A percentile compares a stretch with the other conserved stretches of the same genome.
These are phyloP conservation scores for Phasia obesa DNA, from an alignment of 2,888 invertebrate genomes.

Conservation along the genomic window DNA sequence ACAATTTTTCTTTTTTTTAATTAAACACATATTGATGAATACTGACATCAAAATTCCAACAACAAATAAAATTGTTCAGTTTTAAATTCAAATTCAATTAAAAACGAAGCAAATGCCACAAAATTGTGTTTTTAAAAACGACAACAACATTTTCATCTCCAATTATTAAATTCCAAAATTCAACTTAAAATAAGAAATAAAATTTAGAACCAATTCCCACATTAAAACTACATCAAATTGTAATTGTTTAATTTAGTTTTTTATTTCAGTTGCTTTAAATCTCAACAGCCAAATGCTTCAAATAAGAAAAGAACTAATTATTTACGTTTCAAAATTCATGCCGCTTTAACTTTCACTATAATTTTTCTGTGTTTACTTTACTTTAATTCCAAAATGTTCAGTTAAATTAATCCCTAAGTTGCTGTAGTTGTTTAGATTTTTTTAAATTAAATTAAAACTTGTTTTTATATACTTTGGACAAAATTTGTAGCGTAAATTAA, in stretches of 20 bases:
- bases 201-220: slow-evolving; percentile 38
- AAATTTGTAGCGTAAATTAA: slow-evolving; percentile 36
- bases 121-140: slow-evolving; percentile 35
- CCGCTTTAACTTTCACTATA: slow-evolving; percentile 38
- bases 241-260: slow-evolving; percentile 27
- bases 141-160: slow-evolving; percentile 18
- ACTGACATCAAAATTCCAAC: slow-evolving; percentile 40
- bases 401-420: slow-evolving; percentile 43
- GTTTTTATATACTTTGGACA: slow-evolving; percentile 6
- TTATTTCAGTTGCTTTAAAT: slow-evolving; percentile 60
- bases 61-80: slow-evolving; percentile 60
- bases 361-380: slow-evolving; percentile 17
- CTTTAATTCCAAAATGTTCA: not conserved
- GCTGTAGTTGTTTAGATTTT: slow-evolving; percentile 53
- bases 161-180: slow-evolving; percentile 19
- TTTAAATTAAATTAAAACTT: not conserved
- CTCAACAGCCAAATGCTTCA: slow-evolving; percentile 8
- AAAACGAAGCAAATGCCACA: slow-evolving; percentile 68
- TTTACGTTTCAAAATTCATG: slow-evolving; percentile 50
- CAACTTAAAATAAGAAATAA: slow-evolving; percentile 13
- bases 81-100: not conserved
- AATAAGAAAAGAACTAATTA: slow-evolving; percentile 10
- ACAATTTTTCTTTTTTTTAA: slow-evolving; percentile 16
- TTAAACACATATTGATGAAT: slow-evolving; percentile 39
- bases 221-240: slow-evolving; percentile 52